Evolutionary conservation across 2,797 vertebrate species (phyloP).

Genomic region (Delichon dasypus): DNA sequence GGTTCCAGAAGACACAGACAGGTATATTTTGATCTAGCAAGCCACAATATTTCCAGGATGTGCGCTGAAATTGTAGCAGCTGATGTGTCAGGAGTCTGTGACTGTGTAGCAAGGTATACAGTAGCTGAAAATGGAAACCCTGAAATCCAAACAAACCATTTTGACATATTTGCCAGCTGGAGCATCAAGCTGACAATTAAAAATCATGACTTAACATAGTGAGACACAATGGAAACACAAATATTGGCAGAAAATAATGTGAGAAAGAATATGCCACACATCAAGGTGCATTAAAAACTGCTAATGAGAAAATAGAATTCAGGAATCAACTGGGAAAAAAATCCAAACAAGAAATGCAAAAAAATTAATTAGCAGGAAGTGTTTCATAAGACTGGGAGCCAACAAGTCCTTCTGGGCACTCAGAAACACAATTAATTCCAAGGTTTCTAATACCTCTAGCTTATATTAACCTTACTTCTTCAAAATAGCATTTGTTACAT

Average conservation of each 20-base stretch:
- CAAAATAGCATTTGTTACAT: not conserved
- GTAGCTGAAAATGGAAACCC: constrained; percentile 10
- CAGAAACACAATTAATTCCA: not conserved
- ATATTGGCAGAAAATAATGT: not conserved
- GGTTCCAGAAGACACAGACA: not conserved
- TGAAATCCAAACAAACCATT: constrained; percentile 22
- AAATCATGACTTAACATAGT: not conserved
- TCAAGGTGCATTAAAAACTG: not conserved
- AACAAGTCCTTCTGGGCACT: not conserved
- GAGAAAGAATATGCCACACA: not conserved
- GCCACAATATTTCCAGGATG: not conserved
- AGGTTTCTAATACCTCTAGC: not conserved
- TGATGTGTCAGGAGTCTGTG: not conserved
- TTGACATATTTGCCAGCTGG: not conserved
- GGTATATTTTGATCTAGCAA: not conserved
- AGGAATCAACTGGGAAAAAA: not conserved
- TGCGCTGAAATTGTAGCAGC: not conserved
- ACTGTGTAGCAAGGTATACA: constrained; percentile 4
- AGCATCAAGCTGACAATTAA: constrained; percentile 25
- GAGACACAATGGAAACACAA: constrained; percentile 33
- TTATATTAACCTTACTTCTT: not conserved
- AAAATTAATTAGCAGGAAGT: not conserved
- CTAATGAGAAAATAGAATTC: not conserved
- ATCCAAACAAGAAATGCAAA: not conserved
- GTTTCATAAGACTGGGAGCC: not conserved